These are phyloP conservation scores for Sebastes minor DNA, from an alignment of 2,797 vertebrate genomes.

Conservation along the genomic window DNA sequence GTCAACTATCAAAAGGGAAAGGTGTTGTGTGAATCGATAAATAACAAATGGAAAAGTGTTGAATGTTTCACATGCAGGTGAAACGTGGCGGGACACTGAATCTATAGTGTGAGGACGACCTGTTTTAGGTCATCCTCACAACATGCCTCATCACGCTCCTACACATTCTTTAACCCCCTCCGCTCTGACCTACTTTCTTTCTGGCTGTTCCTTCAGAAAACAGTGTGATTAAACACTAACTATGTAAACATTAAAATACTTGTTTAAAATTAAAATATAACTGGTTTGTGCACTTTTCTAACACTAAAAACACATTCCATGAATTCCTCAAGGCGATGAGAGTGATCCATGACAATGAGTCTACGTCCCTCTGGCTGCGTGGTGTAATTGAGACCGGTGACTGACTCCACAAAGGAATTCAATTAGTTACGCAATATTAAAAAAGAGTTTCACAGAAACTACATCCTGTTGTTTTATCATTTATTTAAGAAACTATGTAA, in stretches of 20 bases:
- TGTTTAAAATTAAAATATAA: background rate
- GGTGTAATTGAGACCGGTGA: background rate
- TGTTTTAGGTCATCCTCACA: background rate
- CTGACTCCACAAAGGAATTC: background rate
- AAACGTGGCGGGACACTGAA: background rate
- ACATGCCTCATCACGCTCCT: background rate
- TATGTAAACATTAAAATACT: background rate
- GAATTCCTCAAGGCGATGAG: background rate
- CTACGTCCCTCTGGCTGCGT: background rate
- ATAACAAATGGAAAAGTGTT: background rate
- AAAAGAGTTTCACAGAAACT: slow-evolving; percentile 58
- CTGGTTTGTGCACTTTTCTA: background rate
- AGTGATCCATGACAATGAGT: background rate
- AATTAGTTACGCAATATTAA: background rate
- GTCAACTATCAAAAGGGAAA: no score
- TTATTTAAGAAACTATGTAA: slow-evolving; percentile 57
- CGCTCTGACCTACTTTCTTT: background rate
- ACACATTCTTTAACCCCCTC: background rate
- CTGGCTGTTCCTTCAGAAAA: background rate
- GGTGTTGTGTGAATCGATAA: no score
- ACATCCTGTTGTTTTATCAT: slow-evolving; percentile 7
- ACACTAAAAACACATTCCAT: slow-evolving; percentile 29
- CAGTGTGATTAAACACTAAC: no score
- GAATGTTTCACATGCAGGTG: background rate
- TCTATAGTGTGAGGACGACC: background rate